Base-by-base conservation (phyloP, 2,797 vertebrate genomes). In the Salmo trutta region DNA sequence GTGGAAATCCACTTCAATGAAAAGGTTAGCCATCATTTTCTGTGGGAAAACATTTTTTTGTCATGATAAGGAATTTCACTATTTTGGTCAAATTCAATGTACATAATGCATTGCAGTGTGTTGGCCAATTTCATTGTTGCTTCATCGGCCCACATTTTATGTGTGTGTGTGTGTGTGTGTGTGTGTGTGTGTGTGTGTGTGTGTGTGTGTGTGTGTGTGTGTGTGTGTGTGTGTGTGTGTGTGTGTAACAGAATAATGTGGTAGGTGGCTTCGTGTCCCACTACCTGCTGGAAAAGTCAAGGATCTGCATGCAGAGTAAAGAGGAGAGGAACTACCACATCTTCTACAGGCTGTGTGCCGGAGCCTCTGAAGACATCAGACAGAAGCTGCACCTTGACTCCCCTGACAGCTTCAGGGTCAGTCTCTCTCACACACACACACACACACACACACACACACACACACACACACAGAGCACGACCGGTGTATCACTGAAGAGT, bases 301-400 rank as follows among this genome's bases (percentile, higher is more conserved):
- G 98, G 87, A 99, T 99, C 91, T 99, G 98, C 88, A 96, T 98
- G 92, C 98, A 99, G 91, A 97, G 97, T 76, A 95, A 96, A 78
- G 97, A 99, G 31, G 98, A 99, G 93, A 95, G 98, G 88, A 99
- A 99, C 93, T 99, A 99, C 24, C 98, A 99, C 92, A 98, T 99
- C 81, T 99, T 99, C 92, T 99, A 99, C 86, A 94, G 98, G 77
- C 94, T 99, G 77, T 99, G 98, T 82, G 98, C 98, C 0, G 98
- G 98, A 27, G 98, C 98, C 36, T 95, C 98, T 0, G 97, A 99
- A 88, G 97, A 98, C 85, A 96, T 97, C 86, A 96, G 96, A 85
- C 94, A 97, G 90, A 97, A 93, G 77, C 92, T 99, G 0, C 97
- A 97, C 86, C 94, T 99, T 87, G 95, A 95, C 85, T 98, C 98